A percentile compares a stretch with the other conserved stretches of the same genome.
Evolutionary conservation across 2,113 vertebrate genomes (phyloP).

Genomic region (Tichodroma muraria): DNA sequence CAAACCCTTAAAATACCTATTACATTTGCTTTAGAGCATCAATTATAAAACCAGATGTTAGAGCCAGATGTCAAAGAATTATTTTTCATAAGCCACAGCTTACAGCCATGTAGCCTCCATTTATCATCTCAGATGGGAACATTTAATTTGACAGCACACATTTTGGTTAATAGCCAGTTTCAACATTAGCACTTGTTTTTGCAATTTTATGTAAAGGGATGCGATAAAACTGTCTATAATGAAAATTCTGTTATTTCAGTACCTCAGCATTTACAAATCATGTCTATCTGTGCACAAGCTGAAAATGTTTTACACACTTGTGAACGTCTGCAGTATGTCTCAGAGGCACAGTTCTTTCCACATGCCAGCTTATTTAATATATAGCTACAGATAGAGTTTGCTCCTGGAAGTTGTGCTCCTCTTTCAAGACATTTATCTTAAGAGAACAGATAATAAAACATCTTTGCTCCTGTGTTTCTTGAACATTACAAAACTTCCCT

Average conservation of each 20-base stretch:
- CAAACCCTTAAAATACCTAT: slow-evolving; percentile 23
- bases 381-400: not conserved
- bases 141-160: slow-evolving; percentile 69
- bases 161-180: slow-evolving; percentile 74
- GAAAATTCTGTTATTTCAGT: slow-evolving; percentile 35
- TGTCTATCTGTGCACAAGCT: not conserved
- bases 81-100: slow-evolving; percentile 61
- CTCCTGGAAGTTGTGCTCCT: not conserved
- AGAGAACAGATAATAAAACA: not conserved
- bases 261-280: slow-evolving; percentile 48
- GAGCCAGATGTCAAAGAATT: slow-evolving; percentile 69
- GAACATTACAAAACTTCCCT: not conserved
- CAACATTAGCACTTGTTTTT: slow-evolving; percentile 64
- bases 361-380: not conserved
- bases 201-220: slow-evolving; percentile 51
- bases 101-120: slow-evolving; percentile 53
- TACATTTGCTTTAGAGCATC: slow-evolving; percentile 47
- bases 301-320: not conserved
- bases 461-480: not conserved
- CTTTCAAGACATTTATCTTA: not conserved
- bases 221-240: slow-evolving; percentile 53
- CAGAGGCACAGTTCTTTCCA: not conserved
- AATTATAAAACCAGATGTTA: slow-evolving; percentile 70
- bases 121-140: slow-evolving; percentile 71
- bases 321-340: not conserved